Evolutionary conservation across 2,797 vertebrate genomes (phyloP), one percentile per base, ranked within the genome.

Genomic region (Poeciliopsis infans): DNA sequence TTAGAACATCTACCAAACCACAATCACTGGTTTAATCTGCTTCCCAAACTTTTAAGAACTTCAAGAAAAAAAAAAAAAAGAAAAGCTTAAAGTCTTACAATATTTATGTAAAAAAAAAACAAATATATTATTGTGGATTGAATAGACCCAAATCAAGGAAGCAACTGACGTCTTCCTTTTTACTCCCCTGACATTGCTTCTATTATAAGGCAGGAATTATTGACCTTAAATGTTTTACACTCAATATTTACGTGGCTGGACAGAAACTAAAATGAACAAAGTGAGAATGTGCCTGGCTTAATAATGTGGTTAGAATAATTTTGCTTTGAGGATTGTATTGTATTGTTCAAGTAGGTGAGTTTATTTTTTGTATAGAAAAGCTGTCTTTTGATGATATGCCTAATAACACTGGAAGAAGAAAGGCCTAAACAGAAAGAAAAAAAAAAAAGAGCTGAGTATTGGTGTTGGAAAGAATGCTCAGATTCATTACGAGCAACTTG

Each of bases 141-240:
- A 11, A 23, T 16, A 31, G 16, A 46, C 23, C 45, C 33, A 36
- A 69, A 53, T 25, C 45, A 51, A 28, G 39, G 12, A 51, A 61
- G 15, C 61, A 16, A 8, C 18, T 18, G 46, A 72, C 45, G 1
- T 18, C 18, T 8, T 23, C 7, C 16, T 39, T 61, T 64, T 36
- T 64, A 3, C 45, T 7, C 68, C 70, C 71, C 49, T 59, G 71
- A 80, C 20, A 5, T 51, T 55, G 10, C 16, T 49, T 57, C 45
- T 70, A 36, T 39, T 70, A 36, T 39, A 20, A 53, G 68, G 70
- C 79, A 69, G 74, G 72, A 78, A 66, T 53, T 74, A 78, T 74
- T 74, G 20, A 23, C 66, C 51, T 86, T 0, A 59, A 57, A 33
- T 4, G 11, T 2, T 16, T 18, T 45, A 45, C 71, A 47, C 15